Evolutionary conservation across 2,888 invertebrate species (phyloP), one percentile per base, ranked within the genome.

Genomic region (Xanthia togata): DNA sequence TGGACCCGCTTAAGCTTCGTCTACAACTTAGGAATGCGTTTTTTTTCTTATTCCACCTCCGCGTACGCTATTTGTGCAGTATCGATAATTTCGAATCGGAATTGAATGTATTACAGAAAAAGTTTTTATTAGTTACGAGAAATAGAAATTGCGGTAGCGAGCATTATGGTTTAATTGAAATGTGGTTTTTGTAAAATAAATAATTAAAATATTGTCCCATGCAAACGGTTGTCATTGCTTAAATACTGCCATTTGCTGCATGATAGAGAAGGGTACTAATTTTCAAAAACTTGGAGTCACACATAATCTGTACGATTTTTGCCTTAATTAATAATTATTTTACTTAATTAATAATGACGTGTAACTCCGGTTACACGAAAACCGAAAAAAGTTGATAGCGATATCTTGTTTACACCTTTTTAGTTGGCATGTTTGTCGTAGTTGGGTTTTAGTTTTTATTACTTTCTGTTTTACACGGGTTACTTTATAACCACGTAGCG

Each of bases 21-120:
- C 85, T 86, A 85, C 86, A 86, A 85, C 87, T 86, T 86, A 85
- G 72, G 65, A 78, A 81, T 9, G 60, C 60, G 63, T 63, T 63
- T 65, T 72, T 83, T 87, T 79, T 75, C 79, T 81, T 83, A 87
- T 88, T 87, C 81, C 74, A 62, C 53, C 73, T 79, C 78, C 60
- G 78, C 65, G 64, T 69, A 73, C 69, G 62, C 57, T 74, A 83
- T 84, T 82, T 65, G 31, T 50, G 35, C 53, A 65, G 23, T 82
- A 70, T 59, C n/a, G 31, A 69, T 47, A 59, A 73, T 31, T 70
- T 69, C 8, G 55, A 57, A 68, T 70, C 14, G 26, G 70, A 82
- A 78, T 73, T 60, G 9, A 67, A 69, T 57, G 23, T 73, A 44
- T 70, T 60, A 14, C 14, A n/a, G 38, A 3, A 8, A 62, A 62